phyloP scores from a whole-genome alignment of 2,797 vertebrate genomes.

The Enteromius trimaculatus region DNA sequence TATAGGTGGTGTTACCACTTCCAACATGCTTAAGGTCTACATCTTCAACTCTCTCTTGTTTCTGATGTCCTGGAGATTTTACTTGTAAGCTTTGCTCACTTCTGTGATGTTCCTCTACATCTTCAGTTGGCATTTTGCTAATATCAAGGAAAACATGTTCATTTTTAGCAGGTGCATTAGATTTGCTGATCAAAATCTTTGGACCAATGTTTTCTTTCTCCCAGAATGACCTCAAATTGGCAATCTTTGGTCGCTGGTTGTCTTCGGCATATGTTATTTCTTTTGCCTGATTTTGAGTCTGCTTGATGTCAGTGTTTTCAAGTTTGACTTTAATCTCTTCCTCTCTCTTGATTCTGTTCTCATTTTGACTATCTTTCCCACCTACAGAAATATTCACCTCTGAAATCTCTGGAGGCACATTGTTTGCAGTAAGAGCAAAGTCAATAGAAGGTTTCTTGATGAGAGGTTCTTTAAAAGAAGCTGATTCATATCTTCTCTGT shows the following conservation, averaged over 20 bases:
- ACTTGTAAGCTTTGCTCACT: slow-evolving; percentile 37
- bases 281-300: slow-evolving; percentile 51
- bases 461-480: slow-evolving; percentile 21
- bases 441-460: neutral
- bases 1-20: slow-evolving; percentile 15
- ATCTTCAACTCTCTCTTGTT: slow-evolving; percentile 41
- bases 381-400: slow-evolving; percentile 35
- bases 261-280: slow-evolving; percentile 55
- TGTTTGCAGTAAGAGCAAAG: slow-evolving; percentile 27
- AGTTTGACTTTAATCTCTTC: slow-evolving; percentile 48
- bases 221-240: slow-evolving; percentile 86
- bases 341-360: slow-evolving; percentile 47
- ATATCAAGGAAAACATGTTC: slow-evolving; percentile 47
- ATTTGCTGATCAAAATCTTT: slow-evolving; percentile 68
- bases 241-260: slow-evolving; percentile 74
- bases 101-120: slow-evolving; percentile 39
- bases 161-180: slow-evolving; percentile 60
- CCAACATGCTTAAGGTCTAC: slow-evolving; percentile 38
- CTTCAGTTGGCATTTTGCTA: slow-evolving; percentile 30
- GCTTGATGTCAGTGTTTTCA: slow-evolving; percentile 42
- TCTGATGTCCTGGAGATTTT: slow-evolving; percentile 47
- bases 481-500: slow-evolving; percentile 5
- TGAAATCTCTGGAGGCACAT: slow-evolving; percentile 17
- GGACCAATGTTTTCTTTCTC: slow-evolving; percentile 76
- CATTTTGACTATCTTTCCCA: slow-evolving; percentile 42